Base-by-base conservation (phyloP, 2,888 invertebrate genomes). In the Amblyjoppa proteus region DNA sequence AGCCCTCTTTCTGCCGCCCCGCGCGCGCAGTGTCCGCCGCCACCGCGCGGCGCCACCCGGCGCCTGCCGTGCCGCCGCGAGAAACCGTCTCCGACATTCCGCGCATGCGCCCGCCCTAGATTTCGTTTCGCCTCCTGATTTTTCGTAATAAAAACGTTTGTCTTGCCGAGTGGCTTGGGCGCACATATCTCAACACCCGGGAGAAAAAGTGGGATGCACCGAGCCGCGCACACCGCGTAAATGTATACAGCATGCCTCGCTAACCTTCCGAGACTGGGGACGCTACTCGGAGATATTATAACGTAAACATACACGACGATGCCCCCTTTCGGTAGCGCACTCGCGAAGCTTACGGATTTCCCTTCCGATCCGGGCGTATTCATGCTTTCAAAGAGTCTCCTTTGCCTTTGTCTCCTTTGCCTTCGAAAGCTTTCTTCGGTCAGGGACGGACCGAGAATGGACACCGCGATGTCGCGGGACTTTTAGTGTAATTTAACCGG, bases 81-180 rank as follows among this genome's bases (percentile, higher is more conserved):
- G 74, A 20, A 58, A 45, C 75, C 51, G 75, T 64, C 49, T 25
- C 38, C 9, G 11, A 49, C 82, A 38, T 9, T 73, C 77, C 41
- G 80, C 88, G 87, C 88, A 81, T 84, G 88, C 84, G 84, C 84
- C 68, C 88, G 89, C 84, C 91, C 91, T 93, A 92, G 91, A 92
- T 92, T 92, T 91, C 91, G 90, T 91, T 90, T 92, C 90, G 91
- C 89, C 90, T 91, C 89, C 92, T 92, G 92, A 92, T 93, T 93
- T 87, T 91, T 92, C 91, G 90, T 91, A 91, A 93, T 93, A 92
- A 93, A 93, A 93, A 92, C 93, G 91, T 93, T 93, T 93, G 91
- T 92, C 92, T 92, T 90, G 90, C 89, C 90, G 88, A 91, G 90
- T 90, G 86, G 88, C 89, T 88, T 85, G 85, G 45, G 88, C 90